Conservation (phyloP, 2,888 invertebrate genomes). For the Lagria hirta region DNA sequence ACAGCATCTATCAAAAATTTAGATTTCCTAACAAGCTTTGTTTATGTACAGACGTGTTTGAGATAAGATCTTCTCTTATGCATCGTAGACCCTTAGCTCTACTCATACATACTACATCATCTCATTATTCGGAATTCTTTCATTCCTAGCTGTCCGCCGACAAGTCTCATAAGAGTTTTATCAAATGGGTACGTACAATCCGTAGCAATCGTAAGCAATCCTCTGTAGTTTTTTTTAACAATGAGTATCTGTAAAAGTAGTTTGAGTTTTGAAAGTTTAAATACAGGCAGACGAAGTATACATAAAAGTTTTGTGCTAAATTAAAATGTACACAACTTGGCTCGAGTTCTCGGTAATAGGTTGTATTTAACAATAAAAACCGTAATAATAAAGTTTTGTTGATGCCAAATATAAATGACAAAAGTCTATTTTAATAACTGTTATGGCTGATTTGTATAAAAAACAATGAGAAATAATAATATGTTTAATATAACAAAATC, state of each 20-base stretch:
- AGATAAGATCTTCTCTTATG: conserved; percentile 11
- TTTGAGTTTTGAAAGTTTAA: conserved; percentile 11
- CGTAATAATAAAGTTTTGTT: too few relatives aligned
- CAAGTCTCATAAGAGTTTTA: conserved; percentile 12
- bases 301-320: too few relatives aligned
- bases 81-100: conserved; percentile 19
- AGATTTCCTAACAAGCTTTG: conserved; percentile 14
- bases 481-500: too few relatives aligned
- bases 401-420: too few relatives aligned
- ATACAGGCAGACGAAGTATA: conserved; percentile 5
- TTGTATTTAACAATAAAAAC: too few relatives aligned
- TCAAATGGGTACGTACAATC: conserved; percentile 15
- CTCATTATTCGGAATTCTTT: conserved; percentile 39
- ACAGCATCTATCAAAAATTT: conserved; percentile 13
- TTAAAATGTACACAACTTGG: too few relatives aligned
- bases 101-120: conserved; percentile 38
- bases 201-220: conserved; percentile 9
- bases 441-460: too few relatives aligned
- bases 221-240: conserved; percentile 10
- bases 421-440: too few relatives aligned
- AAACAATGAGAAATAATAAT: too few relatives aligned
- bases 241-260: conserved; percentile 6
- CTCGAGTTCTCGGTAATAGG: too few relatives aligned
- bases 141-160: conserved; percentile 29
- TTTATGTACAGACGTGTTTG: conserved; percentile 16